These are phyloP conservation scores for Spialia ferax DNA, from an alignment of 2,888 invertebrate genomes.

Conservation along the genomic window DNA sequence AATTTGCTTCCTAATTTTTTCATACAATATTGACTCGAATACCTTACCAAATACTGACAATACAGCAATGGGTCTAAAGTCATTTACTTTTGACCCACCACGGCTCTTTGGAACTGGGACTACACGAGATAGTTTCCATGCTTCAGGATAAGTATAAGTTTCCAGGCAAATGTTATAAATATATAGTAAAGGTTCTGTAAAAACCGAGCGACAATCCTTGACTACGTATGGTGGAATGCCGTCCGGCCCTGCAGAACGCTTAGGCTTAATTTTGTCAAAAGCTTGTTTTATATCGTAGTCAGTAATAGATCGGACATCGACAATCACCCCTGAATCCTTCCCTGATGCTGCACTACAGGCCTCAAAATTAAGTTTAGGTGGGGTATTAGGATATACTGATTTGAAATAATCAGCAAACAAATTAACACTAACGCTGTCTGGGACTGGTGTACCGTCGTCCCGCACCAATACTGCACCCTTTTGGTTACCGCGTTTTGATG, in stretches of 20 bases:
- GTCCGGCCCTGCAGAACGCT: neutral
- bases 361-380: neutral
- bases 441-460: neutral
- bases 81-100: neutral
- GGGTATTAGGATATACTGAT: neutral
- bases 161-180: neutral
- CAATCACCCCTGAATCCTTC: too few species aligned
- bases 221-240: neutral
- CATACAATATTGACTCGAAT: neutral
- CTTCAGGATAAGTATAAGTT: neutral
- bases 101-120: neutral
- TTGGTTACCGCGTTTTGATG: neutral
- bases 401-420: neutral
- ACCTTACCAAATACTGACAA: constrained; percentile 10
- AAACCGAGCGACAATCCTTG: neutral
- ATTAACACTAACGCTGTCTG: neutral
- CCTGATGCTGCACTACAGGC: too few species aligned
- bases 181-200: neutral
- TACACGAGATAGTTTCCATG: neutral
- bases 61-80: neutral
- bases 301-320: too few species aligned
- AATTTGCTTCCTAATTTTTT: neutral
- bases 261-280: neutral
- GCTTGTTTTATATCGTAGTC: neutral
- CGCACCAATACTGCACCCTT: neutral